These are phyloP conservation scores for Danio choprae DNA, from an alignment of 2,797 vertebrate species.

Conservation along the genomic window DNA sequence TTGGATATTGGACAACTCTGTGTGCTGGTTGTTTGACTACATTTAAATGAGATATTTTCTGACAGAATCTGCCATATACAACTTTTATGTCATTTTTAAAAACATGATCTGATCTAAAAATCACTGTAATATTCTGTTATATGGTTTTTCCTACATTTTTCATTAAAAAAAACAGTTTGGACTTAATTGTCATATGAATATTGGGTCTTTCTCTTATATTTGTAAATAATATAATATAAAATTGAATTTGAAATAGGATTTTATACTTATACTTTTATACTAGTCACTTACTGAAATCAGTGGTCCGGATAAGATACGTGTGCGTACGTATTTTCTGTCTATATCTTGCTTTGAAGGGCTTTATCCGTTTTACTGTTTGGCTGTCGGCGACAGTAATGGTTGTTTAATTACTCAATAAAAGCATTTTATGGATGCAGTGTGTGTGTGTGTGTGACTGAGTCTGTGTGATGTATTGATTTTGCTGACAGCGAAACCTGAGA, in stretches of 20 bases:
- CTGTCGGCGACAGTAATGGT: conserved; percentile 96
- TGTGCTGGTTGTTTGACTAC: too few relatives aligned
- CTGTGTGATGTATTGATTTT: conserved; percentile 71
- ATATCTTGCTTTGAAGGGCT: conserved; percentile 90
- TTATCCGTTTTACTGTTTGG: conserved; percentile 96
- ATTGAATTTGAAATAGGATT: neutral
- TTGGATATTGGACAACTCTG: too few relatives aligned
- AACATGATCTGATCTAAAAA: neutral
- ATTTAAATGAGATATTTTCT: too few relatives aligned
- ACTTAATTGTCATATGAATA: neutral
- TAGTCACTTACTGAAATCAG: neutral
- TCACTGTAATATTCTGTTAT: neutral
- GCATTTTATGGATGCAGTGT: conserved; percentile 90
- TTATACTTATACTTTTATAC: neutral
- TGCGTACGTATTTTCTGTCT: conserved; percentile 72
- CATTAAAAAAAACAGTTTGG: neutral
- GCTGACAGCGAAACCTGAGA: conserved; percentile 55
- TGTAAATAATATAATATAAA: neutral
- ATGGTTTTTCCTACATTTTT: neutral
- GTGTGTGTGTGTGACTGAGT: conserved; percentile 47
- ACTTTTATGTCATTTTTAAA: too few relatives aligned
- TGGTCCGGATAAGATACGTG: conserved; percentile 26
- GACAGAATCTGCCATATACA: too few relatives aligned
- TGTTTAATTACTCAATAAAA: conserved; percentile 99
- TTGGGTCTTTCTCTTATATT: conserved; percentile 1